These are phyloP conservation scores for Palythoa heliodiscus DNA, from an alignment of 92 coral and sea anemone genomes.

Conservation along the genomic window DNA sequence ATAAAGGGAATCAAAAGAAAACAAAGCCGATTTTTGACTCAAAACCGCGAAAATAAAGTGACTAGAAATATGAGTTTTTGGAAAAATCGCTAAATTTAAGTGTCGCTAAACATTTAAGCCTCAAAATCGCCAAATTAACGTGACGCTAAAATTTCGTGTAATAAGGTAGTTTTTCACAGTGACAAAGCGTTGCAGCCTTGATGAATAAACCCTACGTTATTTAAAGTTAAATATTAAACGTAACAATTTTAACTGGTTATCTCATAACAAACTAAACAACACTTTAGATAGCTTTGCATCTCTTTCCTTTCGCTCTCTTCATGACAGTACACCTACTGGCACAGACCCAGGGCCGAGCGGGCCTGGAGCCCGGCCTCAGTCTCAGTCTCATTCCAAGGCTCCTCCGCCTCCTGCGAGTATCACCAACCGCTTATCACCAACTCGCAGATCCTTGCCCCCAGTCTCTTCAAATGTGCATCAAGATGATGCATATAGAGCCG, in stretches of 20 bases:
- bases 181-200: no score
- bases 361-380: slow-evolving; percentile 66
- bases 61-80: no score
- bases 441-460: slow-evolving; percentile 98
- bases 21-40: no score
- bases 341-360: slow-evolving; percentile 89
- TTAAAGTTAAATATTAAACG: background rate
- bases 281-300: slow-evolving; percentile 1
- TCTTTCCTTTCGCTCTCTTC: slow-evolving; percentile 15
- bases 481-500: slow-evolving; percentile 95
- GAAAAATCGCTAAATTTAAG: no score
- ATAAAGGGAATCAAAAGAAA: no score
- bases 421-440: slow-evolving; percentile 89
- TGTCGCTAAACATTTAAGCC: no score
- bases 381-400: slow-evolving; percentile 66
- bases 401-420: slow-evolving; percentile 70
- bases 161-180: no score
- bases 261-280: slow-evolving; percentile 22
- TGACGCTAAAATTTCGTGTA: no score
- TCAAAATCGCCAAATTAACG: no score
- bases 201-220: background rate
- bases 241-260: background rate
- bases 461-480: slow-evolving; percentile 81
- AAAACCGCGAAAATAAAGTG: no score
- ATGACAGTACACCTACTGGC: slow-evolving; percentile 47